Conservation (phyloP, 2,113 vertebrate genomes). For the Sclerurus mexicanus region DNA sequence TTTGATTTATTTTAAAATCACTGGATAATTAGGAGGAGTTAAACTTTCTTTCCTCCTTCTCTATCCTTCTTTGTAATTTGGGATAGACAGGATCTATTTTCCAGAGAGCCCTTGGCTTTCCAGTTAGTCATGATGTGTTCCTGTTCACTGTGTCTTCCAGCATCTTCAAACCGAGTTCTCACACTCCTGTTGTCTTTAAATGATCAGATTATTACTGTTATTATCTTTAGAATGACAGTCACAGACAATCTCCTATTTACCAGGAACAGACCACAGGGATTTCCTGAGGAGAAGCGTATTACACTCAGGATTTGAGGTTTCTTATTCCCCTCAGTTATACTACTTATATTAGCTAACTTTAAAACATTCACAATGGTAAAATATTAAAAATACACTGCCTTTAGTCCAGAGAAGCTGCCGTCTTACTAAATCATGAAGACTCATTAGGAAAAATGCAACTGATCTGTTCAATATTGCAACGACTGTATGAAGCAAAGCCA, state of each 20-base stretch:
- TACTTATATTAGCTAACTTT: background rate
- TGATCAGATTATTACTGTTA: conserved; percentile 8
- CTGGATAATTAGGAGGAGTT: background rate
- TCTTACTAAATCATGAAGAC: background rate
- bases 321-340: conserved; percentile 25
- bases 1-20: background rate
- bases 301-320: background rate
- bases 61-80: background rate
- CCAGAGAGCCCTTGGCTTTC: background rate
- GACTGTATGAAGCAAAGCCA: background rate
- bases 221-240: background rate
- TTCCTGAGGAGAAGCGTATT: background rate
- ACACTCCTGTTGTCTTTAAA: background rate
- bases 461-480: background rate
- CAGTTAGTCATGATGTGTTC: background rate
- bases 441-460: background rate
- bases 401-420: conserved; percentile 11
- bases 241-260: conserved; percentile 2
- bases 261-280: conserved; percentile 16
- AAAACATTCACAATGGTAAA: conserved; percentile 15
- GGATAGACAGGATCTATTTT: background rate
- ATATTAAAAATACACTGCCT: conserved; percentile 11
- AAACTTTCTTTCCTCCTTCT: background rate
- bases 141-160: background rate
- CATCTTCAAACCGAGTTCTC: background rate